Evolutionary conservation across 2,113 vertebrate genomes (phyloP).

Genomic region (Caranx ignobilis): DNA sequence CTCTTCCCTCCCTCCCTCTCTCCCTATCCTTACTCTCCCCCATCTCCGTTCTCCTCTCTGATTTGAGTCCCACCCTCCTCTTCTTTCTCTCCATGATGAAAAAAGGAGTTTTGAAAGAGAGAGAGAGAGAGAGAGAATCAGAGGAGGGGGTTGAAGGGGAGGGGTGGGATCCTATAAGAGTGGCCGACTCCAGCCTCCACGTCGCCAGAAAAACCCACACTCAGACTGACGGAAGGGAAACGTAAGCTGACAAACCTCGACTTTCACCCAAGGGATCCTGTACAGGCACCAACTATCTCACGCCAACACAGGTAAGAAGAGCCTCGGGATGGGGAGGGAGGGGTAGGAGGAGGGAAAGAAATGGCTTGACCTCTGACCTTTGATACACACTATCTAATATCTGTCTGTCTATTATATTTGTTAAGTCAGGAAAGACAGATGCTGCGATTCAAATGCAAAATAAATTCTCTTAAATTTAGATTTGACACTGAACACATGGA

Average conservation of each 20-base stretch:
- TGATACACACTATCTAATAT: neutral
- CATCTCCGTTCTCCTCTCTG: neutral
- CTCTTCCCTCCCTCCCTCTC: neutral
- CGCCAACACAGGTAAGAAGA: slow-evolving; percentile 69
- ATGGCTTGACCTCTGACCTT: slow-evolving; percentile 66
- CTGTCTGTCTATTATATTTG: neutral
- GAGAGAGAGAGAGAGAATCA: slow-evolving; percentile 39
- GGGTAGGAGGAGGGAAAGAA: neutral
- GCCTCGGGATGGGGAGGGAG: neutral
- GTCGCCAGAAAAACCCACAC: slow-evolving; percentile 72
- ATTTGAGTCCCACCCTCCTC: slow-evolving; percentile 7
- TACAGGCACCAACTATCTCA: slow-evolving; percentile 29
- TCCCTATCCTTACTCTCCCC: neutral
- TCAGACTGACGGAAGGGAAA: slow-evolving; percentile 71
- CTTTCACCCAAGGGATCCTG: slow-evolving; percentile 50
- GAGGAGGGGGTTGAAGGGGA: slow-evolving; percentile 73
- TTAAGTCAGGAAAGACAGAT: neutral
- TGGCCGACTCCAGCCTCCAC: slow-evolving; percentile 73
- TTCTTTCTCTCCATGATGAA: slow-evolving; percentile 48
- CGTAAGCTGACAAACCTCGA: slow-evolving; percentile 47
- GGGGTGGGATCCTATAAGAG: slow-evolving; percentile 85
- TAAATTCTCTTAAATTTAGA: neutral
- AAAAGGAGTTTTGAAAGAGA: slow-evolving; percentile 68
- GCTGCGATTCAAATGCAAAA: neutral
- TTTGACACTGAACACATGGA: neutral